phyloP scores from a whole-genome alignment of 2,797 vertebrate genomes.

The Melanotaenia boesemani region DNA sequence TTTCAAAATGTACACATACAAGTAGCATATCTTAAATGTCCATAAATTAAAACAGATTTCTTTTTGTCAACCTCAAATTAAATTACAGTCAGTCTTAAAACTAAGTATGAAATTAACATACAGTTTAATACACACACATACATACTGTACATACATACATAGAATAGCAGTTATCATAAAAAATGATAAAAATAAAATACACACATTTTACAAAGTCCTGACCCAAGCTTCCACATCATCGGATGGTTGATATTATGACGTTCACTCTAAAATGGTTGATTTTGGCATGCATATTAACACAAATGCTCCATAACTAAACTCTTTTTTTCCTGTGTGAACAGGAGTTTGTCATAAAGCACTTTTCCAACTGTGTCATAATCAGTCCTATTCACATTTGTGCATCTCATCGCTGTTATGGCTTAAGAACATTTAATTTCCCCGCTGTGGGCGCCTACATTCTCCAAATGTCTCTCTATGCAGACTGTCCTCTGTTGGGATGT shows the following conservation, averaged over 20 bases:
- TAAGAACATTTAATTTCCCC: slow-evolving; percentile 71
- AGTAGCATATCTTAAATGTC: slow-evolving; percentile 87
- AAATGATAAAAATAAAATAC: slow-evolving; percentile 87
- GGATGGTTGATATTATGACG: slow-evolving; percentile 82
- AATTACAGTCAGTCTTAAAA: slow-evolving; percentile 83
- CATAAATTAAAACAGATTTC: slow-evolving; percentile 83
- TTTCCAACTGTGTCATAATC: slow-evolving; percentile 64
- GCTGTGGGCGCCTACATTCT: slow-evolving; percentile 39
- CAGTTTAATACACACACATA: slow-evolving; percentile 82
- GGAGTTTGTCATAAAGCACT: slow-evolving; percentile 76
- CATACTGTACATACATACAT: slow-evolving; percentile 77
- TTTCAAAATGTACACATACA: slow-evolving; percentile 87
- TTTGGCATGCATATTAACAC: slow-evolving; percentile 88
- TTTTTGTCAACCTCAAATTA: slow-evolving; percentile 84
- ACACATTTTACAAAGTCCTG: slow-evolving; percentile 88
- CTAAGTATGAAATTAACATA: slow-evolving; percentile 88
- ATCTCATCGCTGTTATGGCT: slow-evolving; percentile 84
- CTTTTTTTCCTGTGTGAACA: slow-evolving; percentile 58
- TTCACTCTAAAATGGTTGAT: slow-evolving; percentile 82
- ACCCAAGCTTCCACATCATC: slow-evolving; percentile 81
- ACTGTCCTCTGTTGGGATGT: slow-evolving; percentile 38
- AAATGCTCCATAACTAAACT: slow-evolving; percentile 73
- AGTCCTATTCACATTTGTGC: slow-evolving; percentile 72
- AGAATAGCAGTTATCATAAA: slow-evolving; percentile 87
- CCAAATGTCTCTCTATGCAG: slow-evolving; percentile 32